Conservation (phyloP, 2,888 invertebrate species). For the Ophion ellenae region DNA sequence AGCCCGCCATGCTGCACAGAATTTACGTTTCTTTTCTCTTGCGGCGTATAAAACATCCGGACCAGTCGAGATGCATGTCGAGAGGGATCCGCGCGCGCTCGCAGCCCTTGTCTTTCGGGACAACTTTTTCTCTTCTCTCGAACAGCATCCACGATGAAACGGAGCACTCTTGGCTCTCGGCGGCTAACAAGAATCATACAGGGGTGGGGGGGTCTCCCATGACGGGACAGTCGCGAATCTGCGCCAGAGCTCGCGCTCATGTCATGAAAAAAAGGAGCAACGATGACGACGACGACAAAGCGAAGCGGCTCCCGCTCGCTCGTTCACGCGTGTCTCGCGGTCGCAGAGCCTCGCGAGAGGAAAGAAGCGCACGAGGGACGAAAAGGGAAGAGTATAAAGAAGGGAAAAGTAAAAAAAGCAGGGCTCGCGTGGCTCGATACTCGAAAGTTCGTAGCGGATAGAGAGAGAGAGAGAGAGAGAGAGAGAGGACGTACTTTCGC, state of each 20-base stretch:
- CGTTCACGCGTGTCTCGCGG: constrained; percentile 32
- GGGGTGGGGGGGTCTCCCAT: constrained; percentile 38
- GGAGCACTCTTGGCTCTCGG: constrained; percentile 65
- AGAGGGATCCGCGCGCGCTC: constrained; percentile 4
- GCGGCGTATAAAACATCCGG: not conserved
- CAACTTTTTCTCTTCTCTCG: constrained; percentile 41
- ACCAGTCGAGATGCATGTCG: not conserved
- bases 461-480: constrained; percentile 13
- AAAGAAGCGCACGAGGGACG: constrained; percentile 65
- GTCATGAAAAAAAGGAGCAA: constrained; percentile 61
- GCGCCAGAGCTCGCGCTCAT: constrained; percentile 61
- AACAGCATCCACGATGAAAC: constrained; percentile 50
- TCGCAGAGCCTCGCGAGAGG: constrained; percentile 60
- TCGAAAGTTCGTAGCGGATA: constrained; percentile 67
- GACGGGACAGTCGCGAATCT: constrained; percentile 58
- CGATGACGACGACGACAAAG: constrained; percentile 56
- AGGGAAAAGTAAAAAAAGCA: constrained; percentile 48
- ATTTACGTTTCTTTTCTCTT: no score
- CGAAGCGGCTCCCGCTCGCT: constrained; percentile 49
- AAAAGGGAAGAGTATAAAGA: constrained; percentile 42
- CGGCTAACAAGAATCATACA: constrained; percentile 58
- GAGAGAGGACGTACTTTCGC: constrained; percentile 35
- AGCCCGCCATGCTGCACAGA: no score
- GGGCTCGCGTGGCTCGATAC: constrained; percentile 70
- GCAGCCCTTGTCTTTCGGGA: constrained; percentile 42